Conservation (phyloP, 2,113 vertebrate species). For the Tapirus terrestris region DNA sequence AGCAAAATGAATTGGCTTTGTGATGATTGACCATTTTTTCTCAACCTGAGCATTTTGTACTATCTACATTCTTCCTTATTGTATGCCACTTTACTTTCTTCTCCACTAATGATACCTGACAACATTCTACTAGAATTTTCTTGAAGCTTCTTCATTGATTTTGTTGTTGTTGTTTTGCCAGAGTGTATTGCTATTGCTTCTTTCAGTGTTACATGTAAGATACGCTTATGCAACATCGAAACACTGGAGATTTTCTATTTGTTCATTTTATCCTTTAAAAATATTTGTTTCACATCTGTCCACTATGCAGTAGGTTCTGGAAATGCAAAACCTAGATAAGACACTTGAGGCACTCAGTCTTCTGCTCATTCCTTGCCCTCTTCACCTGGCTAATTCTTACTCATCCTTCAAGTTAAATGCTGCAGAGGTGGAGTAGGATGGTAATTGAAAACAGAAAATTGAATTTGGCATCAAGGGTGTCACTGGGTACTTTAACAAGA, state of each 20-base stretch:
- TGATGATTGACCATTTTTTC: neutral
- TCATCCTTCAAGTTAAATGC: neutral
- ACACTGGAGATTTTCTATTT: constrained; percentile 29
- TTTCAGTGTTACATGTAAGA: neutral
- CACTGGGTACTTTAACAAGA: neutral
- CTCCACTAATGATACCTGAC: neutral
- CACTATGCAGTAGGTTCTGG: neutral
- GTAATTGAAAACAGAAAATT: neutral
- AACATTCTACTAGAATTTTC: neutral
- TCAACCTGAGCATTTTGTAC: neutral
- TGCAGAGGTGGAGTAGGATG: neutral
- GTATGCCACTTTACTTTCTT: neutral
- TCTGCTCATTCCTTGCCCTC: neutral
- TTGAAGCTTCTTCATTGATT: neutral
- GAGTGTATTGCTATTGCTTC: neutral
- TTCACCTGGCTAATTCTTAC: neutral
- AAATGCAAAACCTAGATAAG: neutral
- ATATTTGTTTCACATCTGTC: constrained; percentile 22
- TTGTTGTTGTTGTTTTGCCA: constrained; percentile 27
- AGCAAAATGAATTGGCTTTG: constrained; percentile 8
- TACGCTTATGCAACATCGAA: constrained; percentile 30
- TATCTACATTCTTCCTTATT: neutral
- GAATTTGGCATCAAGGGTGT: neutral
- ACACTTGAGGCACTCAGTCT: neutral
- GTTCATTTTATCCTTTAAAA: constrained; percentile 38